Conservation (phyloP, 2,797 vertebrate genomes). For the Delichon dasypus region DNA sequence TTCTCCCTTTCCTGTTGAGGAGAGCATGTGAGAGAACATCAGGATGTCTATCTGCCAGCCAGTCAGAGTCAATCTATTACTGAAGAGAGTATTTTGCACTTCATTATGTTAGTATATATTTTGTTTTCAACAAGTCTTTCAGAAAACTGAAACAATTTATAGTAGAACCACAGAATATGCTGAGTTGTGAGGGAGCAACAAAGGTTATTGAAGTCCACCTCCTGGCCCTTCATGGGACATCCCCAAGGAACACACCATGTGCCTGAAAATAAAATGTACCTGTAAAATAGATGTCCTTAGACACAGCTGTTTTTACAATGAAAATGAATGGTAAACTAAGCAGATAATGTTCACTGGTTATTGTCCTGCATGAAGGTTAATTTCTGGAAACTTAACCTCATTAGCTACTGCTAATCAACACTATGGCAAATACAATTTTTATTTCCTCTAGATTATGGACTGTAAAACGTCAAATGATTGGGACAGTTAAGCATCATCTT, state of each 20-base stretch:
- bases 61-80: neutral
- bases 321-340: neutral
- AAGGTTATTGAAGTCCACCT: neutral
- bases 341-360: neutral
- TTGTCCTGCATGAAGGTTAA: neutral
- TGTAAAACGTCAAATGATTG: neutral
- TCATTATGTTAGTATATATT: neutral
- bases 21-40: fast-evolving
- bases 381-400: neutral
- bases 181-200: neutral
- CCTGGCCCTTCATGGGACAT: neutral
- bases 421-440: neutral
- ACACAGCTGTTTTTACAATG: neutral
- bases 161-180: neutral
- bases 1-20: neutral
- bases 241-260: too few relatives aligned
- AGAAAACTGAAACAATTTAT: neutral
- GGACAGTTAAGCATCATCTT: neutral
- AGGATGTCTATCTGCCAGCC: neutral
- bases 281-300: neutral
- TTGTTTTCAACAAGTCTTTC: neutral
- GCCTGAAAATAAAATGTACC: neutral
- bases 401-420: neutral
- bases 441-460: neutral
- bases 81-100: neutral